Evolutionary conservation across 2,797 vertebrate genomes (phyloP).

Genomic region (Nannoperca australis): DNA sequence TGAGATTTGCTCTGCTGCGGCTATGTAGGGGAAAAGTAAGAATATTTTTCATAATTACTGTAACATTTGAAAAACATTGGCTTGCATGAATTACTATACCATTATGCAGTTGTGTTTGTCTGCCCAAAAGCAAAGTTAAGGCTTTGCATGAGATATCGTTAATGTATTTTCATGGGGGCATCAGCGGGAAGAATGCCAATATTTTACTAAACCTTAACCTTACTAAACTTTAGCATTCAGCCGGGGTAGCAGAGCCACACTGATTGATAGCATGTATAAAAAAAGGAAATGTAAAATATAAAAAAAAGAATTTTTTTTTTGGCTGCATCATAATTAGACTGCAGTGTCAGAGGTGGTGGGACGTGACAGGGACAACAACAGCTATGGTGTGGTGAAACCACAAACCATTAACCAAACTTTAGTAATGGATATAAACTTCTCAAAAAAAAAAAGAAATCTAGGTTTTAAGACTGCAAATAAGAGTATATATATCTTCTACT

Average conservation of each 20-base stretch:
- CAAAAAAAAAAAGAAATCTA: slow-evolving; percentile 20
- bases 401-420: slow-evolving; percentile 34
- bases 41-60: slow-evolving; percentile 88
- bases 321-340: slow-evolving; percentile 14
- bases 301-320: slow-evolving; percentile 21
- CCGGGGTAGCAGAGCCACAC: slow-evolving; percentile 17
- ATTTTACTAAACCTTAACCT: slow-evolving; percentile 73
- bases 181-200: slow-evolving; percentile 72
- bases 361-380: slow-evolving; percentile 16
- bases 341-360: slow-evolving; percentile 26
- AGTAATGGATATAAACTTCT: slow-evolving; percentile 18
- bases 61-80: slow-evolving; percentile 87
- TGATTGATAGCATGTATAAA: slow-evolving; percentile 29
- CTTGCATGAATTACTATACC: slow-evolving; percentile 84
- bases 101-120: slow-evolving; percentile 81
- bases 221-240: slow-evolving; percentile 39
- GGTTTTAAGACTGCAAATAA: slow-evolving; percentile 41
- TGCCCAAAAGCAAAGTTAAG: slow-evolving; percentile 82
- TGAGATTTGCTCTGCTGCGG: slow-evolving; percentile 84
- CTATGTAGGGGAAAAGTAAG: slow-evolving; percentile 77
- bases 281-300: background rate
- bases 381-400: slow-evolving; percentile 14
- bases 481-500: slow-evolving; percentile 38
- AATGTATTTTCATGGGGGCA: slow-evolving; percentile 78
- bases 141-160: slow-evolving; percentile 80